A percentile compares a stretch with the other conserved stretches of the same genome.
These are phyloP conservation scores for Malurus melanocephalus DNA, from an alignment of 2,113 vertebrate species.

Conservation along the genomic window DNA sequence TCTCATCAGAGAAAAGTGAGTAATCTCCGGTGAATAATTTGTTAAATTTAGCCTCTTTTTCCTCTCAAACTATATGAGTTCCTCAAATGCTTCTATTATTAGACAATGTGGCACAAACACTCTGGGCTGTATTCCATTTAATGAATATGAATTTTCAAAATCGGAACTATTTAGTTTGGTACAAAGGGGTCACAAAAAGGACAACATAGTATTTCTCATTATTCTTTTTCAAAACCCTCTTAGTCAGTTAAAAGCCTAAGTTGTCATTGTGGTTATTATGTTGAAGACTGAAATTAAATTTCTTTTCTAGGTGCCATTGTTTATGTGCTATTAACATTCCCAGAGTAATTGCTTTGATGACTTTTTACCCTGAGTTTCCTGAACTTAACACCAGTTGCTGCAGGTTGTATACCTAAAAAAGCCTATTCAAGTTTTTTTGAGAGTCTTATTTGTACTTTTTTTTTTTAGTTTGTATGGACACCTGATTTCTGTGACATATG, in stretches of 20 bases:
- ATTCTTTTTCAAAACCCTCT: not conserved
- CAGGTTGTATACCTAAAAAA: not conserved
- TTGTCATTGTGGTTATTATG: not conserved
- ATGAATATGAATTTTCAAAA: conserved; percentile 40
- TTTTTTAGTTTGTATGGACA: not conserved
- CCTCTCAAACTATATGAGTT: not conserved
- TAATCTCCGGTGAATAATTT: conserved; percentile 41
- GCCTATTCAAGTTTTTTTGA: not conserved
- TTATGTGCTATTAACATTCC: not conserved
- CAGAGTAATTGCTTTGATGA: not conserved
- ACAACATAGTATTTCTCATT: not conserved
- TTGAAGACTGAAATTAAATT: not conserved
- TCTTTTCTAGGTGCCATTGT: not conserved
- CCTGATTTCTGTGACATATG: not conserved
- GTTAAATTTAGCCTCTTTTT: conserved; percentile 52
- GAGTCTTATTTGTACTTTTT: not conserved
- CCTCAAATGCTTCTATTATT: conserved; percentile 43
- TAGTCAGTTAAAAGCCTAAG: not conserved
- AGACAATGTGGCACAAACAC: not conserved
- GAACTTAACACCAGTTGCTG: not conserved
- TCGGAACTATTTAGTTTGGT: not conserved
- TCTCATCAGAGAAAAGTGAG: conserved; percentile 42
- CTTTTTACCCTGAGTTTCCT: not conserved
- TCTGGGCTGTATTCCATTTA: not conserved
- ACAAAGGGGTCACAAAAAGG: not conserved